Evolutionary conservation across 92 coral and sea anemone genomes (phyloP).

Genomic region (Palythoa grandiflora): DNA sequence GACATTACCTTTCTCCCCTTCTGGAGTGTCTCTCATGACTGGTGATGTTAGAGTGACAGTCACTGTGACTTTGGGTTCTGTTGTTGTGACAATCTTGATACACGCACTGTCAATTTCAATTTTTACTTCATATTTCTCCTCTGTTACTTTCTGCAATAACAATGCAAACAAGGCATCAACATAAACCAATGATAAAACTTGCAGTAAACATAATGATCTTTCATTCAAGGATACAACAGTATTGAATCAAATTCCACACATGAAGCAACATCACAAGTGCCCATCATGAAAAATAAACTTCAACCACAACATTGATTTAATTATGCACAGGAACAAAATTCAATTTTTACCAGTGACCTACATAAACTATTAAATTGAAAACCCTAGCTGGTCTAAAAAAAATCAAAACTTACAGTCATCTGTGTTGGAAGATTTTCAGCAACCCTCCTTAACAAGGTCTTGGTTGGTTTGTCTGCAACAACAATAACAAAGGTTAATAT

Average conservation of each 20-base stretch:
- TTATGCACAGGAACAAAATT: neutral
- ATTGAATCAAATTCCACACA: too few relatives aligned
- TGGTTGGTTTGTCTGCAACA: slow-evolving; percentile 79
- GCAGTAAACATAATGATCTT: neutral
- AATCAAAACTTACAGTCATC: slow-evolving; percentile 71
- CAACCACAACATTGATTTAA: neutral
- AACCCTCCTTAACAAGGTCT: slow-evolving; percentile 77
- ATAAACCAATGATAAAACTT: neutral
- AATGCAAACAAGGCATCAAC: neutral
- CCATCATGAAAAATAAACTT: neutral
- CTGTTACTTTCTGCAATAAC: slow-evolving; percentile 87
- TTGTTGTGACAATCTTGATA: slow-evolving; percentile 69
- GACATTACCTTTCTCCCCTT: slow-evolving; percentile 75
- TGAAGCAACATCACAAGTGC: neutral
- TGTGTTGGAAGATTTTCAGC: slow-evolving; percentile 85
- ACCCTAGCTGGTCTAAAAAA: neutral
- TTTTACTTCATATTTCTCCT: slow-evolving; percentile 92
- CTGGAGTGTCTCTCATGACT: slow-evolving; percentile 91
- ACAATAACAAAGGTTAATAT: too few relatives aligned
- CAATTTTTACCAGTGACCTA: neutral
- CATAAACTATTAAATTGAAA: neutral
- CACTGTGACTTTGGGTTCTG: slow-evolving; percentile 87
- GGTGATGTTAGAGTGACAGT: slow-evolving; percentile 96
- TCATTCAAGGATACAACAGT: neutral
- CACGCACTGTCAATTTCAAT: slow-evolving; percentile 68